Evolutionary conservation across 2,113 vertebrate species (phyloP).

Genomic region (Neolamprologus cancellatus): DNA sequence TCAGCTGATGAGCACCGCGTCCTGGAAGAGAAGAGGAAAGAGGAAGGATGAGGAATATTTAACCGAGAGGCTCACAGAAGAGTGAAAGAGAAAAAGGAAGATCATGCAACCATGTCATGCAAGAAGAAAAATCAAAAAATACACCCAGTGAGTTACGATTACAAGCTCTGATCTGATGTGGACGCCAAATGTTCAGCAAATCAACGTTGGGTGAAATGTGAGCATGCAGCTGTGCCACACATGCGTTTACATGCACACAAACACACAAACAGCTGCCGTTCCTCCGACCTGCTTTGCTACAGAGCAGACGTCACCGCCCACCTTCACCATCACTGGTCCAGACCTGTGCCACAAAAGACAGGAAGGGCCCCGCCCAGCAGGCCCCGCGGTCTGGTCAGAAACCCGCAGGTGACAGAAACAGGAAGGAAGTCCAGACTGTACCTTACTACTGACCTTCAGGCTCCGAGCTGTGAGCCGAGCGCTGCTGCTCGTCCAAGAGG

Average conservation of each 20-base stretch:
- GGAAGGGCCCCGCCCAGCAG: constrained; percentile 41
- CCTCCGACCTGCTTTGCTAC: constrained; percentile 69
- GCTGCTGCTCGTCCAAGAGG: constrained; percentile 82
- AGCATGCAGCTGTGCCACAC: constrained; percentile 26
- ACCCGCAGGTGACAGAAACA: constrained; percentile 40
- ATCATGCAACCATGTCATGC: constrained; percentile 37
- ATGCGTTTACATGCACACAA: constrained; percentile 25
- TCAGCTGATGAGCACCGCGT: constrained; percentile 3
- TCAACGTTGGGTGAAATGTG: background rate
- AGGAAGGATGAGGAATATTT: background rate
- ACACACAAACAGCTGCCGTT: constrained; percentile 32
- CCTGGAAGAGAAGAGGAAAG: constrained; percentile 38
- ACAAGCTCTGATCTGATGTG: background rate
- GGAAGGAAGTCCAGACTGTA: constrained; percentile 22
- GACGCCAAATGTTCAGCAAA: background rate
- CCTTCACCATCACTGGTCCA: constrained; percentile 72
- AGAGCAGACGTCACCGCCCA: constrained; percentile 66
- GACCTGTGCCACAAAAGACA: constrained; percentile 74
- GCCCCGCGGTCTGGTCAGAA: constrained; percentile 49
- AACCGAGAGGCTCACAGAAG: background rate
- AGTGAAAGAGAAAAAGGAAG: background rate
- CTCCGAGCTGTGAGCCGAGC: constrained; percentile 55
- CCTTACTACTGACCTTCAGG: constrained; percentile 88
- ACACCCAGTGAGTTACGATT: background rate
- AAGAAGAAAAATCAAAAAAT: background rate